phyloP scores from a whole-genome alignment of 2,113 vertebrate genomes.

The Aspidoscelis tigris region DNA sequence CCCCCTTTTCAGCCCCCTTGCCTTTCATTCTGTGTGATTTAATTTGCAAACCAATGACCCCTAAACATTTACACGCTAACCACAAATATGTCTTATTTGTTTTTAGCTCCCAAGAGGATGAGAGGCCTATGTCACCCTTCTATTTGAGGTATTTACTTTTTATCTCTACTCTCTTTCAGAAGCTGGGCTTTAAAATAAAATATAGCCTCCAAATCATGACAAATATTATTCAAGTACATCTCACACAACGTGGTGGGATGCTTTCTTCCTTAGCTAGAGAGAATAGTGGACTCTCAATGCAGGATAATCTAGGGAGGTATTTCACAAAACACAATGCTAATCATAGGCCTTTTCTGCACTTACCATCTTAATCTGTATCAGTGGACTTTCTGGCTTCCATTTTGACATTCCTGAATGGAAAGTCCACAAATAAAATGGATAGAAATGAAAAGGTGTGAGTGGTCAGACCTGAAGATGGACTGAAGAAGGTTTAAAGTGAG shows the following conservation, averaged over 20 bases:
- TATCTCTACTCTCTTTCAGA: constrained; percentile 12
- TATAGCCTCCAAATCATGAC: not conserved
- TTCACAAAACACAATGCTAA: not conserved
- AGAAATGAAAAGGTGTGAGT: too few species aligned
- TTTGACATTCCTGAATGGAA: too few species aligned
- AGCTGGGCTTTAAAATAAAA: not conserved
- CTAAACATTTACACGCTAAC: constrained; percentile 57
- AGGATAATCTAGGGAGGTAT: not conserved
- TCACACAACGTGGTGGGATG: too few species aligned
- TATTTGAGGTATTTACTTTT: constrained; percentile 86
- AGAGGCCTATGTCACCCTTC: constrained; percentile 91
- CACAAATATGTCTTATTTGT: constrained; percentile 51
- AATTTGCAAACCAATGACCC: constrained; percentile 30
- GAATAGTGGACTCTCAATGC: not conserved
- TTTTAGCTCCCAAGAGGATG: constrained; percentile 88
- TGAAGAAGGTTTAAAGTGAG: too few species aligned
- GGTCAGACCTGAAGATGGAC: too few species aligned
- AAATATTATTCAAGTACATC: not conserved
- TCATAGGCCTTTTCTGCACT: too few species aligned
- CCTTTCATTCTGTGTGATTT: not conserved
- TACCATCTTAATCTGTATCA: too few species aligned
- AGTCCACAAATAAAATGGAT: too few species aligned
- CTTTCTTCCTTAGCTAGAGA: not conserved
- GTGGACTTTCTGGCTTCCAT: too few species aligned
- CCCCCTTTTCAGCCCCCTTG: not conserved